Conservation (phyloP, 2,888 invertebrate genomes). For the Dorcus hopei region DNA sequence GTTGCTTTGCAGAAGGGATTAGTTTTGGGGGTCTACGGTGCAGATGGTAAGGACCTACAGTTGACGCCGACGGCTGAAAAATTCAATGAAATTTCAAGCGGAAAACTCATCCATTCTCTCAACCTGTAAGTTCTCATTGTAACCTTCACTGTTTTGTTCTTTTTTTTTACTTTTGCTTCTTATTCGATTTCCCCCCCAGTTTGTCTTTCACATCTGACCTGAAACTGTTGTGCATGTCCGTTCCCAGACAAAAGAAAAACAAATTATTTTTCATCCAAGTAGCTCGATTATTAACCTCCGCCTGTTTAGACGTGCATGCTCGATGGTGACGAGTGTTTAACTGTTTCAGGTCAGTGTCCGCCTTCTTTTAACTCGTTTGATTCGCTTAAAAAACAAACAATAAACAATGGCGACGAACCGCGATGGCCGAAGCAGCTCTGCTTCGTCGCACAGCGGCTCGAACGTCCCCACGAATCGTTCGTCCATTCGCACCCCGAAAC, state of each 20-base stretch:
- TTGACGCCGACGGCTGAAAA: constrained; percentile 52
- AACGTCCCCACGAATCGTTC: constrained; percentile 45
- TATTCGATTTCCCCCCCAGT: neutral
- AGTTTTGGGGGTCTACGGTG: constrained; percentile 54
- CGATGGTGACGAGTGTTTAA: constrained; percentile 24
- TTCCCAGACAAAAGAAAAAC: neutral
- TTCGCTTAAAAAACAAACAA: constrained; percentile 6
- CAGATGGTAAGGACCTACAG: constrained; percentile 44
- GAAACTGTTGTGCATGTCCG: constrained; percentile 30
- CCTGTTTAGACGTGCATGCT: neutral
- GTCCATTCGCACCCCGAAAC: constrained; percentile 51
- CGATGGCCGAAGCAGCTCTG: constrained; percentile 50
- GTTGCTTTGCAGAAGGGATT: constrained; percentile 52
- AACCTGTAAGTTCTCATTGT: constrained; percentile 51
- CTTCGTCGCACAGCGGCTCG: constrained; percentile 47
- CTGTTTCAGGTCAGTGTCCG: constrained; percentile 57
- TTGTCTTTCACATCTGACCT: constrained; percentile 34
- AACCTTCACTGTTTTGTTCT: neutral
- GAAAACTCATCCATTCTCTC: constrained; percentile 51
- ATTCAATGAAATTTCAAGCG: constrained; percentile 50
- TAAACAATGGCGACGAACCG: constrained; percentile 43
- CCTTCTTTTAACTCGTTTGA: constrained; percentile 15
- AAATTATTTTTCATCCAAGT: constrained; percentile 13
- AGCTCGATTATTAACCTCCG: neutral
- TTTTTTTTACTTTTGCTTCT: constrained; percentile 1